Conservation (phyloP, 1,140 invertebrate genomes). For the Cephus cinctus region DNA sequence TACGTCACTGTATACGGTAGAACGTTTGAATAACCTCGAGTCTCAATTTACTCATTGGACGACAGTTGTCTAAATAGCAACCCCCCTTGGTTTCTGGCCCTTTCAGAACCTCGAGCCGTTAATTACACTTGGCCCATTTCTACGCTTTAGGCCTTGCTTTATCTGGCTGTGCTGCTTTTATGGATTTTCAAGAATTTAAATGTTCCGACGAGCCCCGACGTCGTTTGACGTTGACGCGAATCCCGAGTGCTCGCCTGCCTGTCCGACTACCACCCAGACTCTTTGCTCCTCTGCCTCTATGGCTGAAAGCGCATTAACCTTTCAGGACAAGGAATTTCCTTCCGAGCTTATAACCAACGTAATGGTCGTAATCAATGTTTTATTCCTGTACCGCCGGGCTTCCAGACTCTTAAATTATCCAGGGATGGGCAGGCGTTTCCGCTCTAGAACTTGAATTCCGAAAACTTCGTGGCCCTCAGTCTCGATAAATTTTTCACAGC, state of each 20-base stretch:
- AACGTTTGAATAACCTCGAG: no score
- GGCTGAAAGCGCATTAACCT: background rate
- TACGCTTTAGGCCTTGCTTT: conserved; percentile 14
- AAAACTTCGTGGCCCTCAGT: no score
- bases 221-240: no score
- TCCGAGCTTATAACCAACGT: conserved; percentile 13
- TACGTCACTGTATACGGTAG: no score
- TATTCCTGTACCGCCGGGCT: conserved; percentile 9
- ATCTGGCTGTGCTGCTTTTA: background rate
- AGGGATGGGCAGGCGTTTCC: conserved; percentile 4
- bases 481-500: no score
- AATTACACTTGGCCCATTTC: conserved; percentile 25
- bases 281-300: background rate
- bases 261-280: background rate
- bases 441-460: no score
- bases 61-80: no score
- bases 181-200: background rate
- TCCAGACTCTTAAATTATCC: conserved; percentile 20
- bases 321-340: conserved; percentile 9
- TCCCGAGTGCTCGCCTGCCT: no score
- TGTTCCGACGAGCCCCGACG: no score
- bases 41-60: no score
- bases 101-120: conserved; percentile 11
- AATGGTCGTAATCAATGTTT: conserved; percentile 24
- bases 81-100: no score